These are phyloP conservation scores for Euclidia mi DNA, from an alignment of 2,888 invertebrate genomes.

Conservation along the genomic window DNA sequence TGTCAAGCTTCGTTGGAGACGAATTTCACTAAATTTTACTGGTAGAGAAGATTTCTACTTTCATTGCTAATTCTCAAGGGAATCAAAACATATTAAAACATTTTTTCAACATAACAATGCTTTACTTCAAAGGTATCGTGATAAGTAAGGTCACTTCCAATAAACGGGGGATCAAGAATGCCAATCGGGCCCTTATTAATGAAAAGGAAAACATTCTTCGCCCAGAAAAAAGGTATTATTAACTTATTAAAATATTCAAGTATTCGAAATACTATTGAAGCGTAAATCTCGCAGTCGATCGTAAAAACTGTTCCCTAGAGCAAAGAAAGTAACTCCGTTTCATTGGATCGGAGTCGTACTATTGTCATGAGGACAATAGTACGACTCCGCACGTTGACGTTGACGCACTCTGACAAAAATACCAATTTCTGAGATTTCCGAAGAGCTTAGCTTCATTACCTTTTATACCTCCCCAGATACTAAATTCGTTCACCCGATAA, in stretches of 20 bases:
- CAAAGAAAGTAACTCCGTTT: slow-evolving; percentile 78
- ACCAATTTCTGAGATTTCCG: slow-evolving; percentile 89
- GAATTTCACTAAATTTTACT: slow-evolving; percentile 70
- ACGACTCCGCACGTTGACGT: no score
- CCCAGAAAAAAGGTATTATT: slow-evolving; percentile 64
- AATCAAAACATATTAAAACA: slow-evolving; percentile 28
- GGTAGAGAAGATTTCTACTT: slow-evolving; percentile 61
- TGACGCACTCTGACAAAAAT: slow-evolving; percentile 84
- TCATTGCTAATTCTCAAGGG: slow-evolving; percentile 47
- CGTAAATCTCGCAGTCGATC: slow-evolving; percentile 84
- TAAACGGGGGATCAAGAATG: slow-evolving; percentile 40
- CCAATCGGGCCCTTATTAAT: slow-evolving; percentile 59
- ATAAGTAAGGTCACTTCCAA: slow-evolving; percentile 35
- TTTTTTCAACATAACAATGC: slow-evolving; percentile 38
- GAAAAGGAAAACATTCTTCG: slow-evolving; percentile 66
- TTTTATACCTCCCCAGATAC: slow-evolving; percentile 89
- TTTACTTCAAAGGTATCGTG: slow-evolving; percentile 42
- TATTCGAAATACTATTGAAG: slow-evolving; percentile 73
- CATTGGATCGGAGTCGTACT: slow-evolving; percentile 79
- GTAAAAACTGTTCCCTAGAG: slow-evolving; percentile 86
- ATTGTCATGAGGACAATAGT: slow-evolving; percentile 89
- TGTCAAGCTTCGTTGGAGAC: slow-evolving; percentile 74
- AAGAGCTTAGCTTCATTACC: slow-evolving; percentile 90
- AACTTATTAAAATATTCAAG: slow-evolving; percentile 81
- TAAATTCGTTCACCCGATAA: slow-evolving; percentile 89